Conservation (phyloP, 2,113 vertebrate genomes). For the Sinosuthora webbiana region DNA sequence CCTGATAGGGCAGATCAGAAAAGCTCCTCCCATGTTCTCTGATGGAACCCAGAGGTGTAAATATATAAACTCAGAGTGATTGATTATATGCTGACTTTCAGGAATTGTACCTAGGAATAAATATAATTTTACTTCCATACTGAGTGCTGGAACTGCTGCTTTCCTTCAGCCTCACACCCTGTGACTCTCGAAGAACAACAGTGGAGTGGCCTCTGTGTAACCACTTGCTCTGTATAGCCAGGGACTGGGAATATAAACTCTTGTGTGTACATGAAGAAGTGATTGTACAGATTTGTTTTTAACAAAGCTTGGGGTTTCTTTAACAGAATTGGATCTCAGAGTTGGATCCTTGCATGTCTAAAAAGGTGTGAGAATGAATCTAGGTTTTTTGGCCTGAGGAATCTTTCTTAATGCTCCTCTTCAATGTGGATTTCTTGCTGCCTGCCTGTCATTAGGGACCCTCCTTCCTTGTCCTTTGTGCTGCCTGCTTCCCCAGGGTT, state of each 20-base stretch:
- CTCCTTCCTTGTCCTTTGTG: background rate
- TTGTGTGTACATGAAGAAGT: background rate
- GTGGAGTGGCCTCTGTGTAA: background rate
- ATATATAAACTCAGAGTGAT: conserved; percentile 31
- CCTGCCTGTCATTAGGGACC: background rate
- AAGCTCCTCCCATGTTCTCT: background rate
- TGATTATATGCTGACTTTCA: conserved; percentile 47
- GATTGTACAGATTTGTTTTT: background rate
- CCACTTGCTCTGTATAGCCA: background rate
- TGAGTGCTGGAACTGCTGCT: conserved; percentile 4
- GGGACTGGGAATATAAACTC: background rate
- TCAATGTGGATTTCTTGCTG: background rate
- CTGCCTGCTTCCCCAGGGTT: background rate
- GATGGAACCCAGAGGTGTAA: conserved; percentile 52
- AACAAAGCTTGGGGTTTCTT: background rate
- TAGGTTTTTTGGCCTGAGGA: background rate
- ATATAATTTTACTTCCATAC: conserved; percentile 11
- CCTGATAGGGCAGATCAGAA: background rate
- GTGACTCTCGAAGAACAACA: background rate
- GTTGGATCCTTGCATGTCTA: background rate
- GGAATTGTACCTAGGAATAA: conserved; percentile 52
- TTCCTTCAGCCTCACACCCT: conserved; percentile 22
- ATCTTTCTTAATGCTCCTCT: background rate
- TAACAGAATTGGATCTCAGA: background rate
- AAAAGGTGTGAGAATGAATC: background rate